Conservation (phyloP, 2,888 invertebrate species). For the Synanthedon tipuliformis region DNA sequence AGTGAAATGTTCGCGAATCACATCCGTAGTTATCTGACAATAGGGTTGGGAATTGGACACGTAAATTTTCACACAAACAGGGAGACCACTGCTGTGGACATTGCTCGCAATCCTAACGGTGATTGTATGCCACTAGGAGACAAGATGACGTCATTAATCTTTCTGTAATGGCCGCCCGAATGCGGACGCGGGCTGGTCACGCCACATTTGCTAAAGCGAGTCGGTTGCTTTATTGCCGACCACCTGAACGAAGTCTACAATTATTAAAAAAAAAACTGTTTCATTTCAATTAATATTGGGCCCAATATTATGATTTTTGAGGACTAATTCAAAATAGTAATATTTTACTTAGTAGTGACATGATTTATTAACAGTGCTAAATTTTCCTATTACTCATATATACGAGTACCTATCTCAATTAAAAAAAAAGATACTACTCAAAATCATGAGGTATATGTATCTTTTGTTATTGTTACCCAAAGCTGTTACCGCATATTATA, state of each 20-base stretch:
- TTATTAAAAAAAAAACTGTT: neutral
- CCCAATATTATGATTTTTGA: no score
- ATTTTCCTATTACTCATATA: no score
- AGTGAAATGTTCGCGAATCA: neutral
- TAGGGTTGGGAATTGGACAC: conserved; percentile 4
- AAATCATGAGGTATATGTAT: no score
- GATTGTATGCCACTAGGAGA: conserved; percentile 35
- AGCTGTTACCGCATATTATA: no score
- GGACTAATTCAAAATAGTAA: no score
- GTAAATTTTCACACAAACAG: conserved; percentile 3
- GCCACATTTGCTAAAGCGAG: conserved; percentile 39
- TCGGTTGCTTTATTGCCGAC: conserved; percentile 18
- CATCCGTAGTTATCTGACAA: conserved; percentile 3
- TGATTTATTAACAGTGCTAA: no score
- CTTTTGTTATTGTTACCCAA: no score
- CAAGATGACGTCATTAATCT: conserved; percentile 61
- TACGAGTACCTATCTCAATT: no score
- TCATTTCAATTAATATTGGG: neutral
- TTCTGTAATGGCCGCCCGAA: conserved; percentile 46
- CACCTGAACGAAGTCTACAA: conserved; percentile 9
- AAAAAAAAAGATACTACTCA: no score
- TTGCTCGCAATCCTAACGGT: conserved; percentile 16
- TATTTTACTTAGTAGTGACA: no score
- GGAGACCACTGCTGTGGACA: neutral
- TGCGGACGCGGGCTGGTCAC: conserved; percentile 33